Evolutionary conservation across 2,888 invertebrate species (phyloP), one percentile per base, ranked within the genome.

Genomic region (Euphydryas editha): DNA sequence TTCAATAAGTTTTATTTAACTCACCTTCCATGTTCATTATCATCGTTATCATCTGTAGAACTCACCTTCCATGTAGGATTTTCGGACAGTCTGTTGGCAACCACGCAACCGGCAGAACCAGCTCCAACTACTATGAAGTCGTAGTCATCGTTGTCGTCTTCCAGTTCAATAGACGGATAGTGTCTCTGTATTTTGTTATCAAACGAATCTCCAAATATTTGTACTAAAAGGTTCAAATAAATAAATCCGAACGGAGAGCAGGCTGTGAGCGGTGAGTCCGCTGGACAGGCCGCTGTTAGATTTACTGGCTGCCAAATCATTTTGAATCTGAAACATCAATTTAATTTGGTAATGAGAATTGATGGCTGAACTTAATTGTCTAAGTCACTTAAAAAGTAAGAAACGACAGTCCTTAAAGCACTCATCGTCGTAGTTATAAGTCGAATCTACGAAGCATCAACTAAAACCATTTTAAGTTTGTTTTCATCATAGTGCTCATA

Each of bases 71-170:
- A 86, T 0, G 82, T 55, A 3, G 69, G 66, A 8, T 78, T 64
- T 8, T 78, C 83, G 1, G 86, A 80, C 18, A 89, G 61, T 64
- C 88, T 75, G 44, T 85, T 88, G 0, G 87, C 83, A 2, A 39
- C 15, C 15, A 39, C 39, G 39, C 39, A 30, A 30, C 30, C 30
- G 6, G 30, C 30, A 30, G 30, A 30, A 30, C 30, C 30, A 30
- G 30, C 30, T 30, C 30, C 30, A 30, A 30, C 30, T 30, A 30
- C 30, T 30, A 30, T 30, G 30, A 30, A 30, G 30, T 30, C 30
- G 30, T 30, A 30, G 6, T 2, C 30, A 7, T 30, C 6, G 30
- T 30, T 39, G 39, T 39, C 39, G 39, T 39, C 1, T 39, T 39
- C 39, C 39, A 1, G 13, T 13, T 39, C 30, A 13, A 39, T 6